These are phyloP conservation scores for Lochmaea capreae DNA, from an alignment of 2,888 invertebrate species.

Conservation along the genomic window DNA sequence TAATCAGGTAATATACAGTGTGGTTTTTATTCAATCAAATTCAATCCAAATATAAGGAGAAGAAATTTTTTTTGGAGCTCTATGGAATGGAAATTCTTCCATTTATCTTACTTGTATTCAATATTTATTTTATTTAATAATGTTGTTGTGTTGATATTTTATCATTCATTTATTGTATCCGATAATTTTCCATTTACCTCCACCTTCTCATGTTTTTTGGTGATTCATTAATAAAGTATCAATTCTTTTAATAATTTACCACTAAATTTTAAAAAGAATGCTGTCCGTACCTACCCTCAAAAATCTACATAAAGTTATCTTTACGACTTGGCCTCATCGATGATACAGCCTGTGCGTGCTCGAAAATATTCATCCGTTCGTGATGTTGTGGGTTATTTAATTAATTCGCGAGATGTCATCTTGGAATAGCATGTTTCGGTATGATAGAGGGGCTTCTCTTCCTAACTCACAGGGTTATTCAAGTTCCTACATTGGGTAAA, in stretches of 20 bases:
- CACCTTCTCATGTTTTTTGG: background rate
- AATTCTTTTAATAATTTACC: background rate
- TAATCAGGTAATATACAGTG: too few relatives aligned
- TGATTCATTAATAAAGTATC: background rate
- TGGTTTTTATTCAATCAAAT: too few relatives aligned
- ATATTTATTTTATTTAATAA: too few relatives aligned
- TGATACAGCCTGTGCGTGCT: constrained; percentile 9
- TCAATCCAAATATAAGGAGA: too few relatives aligned
- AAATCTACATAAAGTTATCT: constrained; percentile 14
- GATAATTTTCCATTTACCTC: too few relatives aligned
- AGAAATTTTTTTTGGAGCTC: too few relatives aligned
- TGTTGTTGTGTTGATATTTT: too few relatives aligned
- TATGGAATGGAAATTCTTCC: too few relatives aligned
- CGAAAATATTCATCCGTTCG: constrained; percentile 12
- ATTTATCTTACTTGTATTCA: too few relatives aligned
- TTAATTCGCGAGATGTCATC: constrained; percentile 22
- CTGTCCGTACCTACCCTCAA: background rate
- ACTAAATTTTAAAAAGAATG: background rate
- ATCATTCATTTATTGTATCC: too few relatives aligned
- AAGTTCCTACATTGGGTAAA: background rate
- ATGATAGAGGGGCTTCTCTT: constrained; percentile 5
- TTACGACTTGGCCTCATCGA: constrained; percentile 9
- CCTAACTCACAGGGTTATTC: background rate
- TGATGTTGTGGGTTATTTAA: constrained; percentile 10
- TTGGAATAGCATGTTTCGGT: constrained; percentile 4